Evolutionary conservation across 2,888 invertebrate genomes (phyloP), one percentile per base, ranked within the genome.

Genomic region (Troglohyphantes excavatus): DNA sequence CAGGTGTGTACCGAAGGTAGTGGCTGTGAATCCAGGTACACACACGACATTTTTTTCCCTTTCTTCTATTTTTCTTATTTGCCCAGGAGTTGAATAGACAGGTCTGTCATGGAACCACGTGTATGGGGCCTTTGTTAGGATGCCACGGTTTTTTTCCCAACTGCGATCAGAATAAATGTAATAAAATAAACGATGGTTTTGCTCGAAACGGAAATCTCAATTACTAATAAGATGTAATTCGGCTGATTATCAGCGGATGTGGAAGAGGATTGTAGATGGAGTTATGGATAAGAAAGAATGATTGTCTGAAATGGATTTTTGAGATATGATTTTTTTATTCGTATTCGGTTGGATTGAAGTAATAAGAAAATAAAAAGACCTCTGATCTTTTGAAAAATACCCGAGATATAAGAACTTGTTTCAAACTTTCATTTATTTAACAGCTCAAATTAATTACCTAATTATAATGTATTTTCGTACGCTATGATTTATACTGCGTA

Each of bases 1-100:
- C 85, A 86, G 85, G 85, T 86, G 85, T 86, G 67, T 78, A 68
- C 68, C 61, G 59, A 78, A 86, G 85, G 85, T 61, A 78, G 76
- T 68, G 85, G 70, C 78, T 63, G 78, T 19, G 65, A 83, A 83
- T 73, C 73, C 46, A 27, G 63, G 83, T 63, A 63, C 83, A 43
- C 39, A 72, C 33, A 23, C 13, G 2, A 23, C 19, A 43, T 73
- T 79, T 83, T 83, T 11, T 63, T n/a, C n/a, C n/a, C n/a, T n/a
- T n/a, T 72, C 53, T 65, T 73, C 59, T 78, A 26, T 39, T 19
- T 26, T 75, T 59, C 21, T 29, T 78, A 59, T 86, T 86, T 86
- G 39, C 27, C 2, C 76, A 86, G 70, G 68, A 26, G 78, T 53
- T 19, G 27, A 68, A n/a, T 70, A 61, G 79, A 29, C 67, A 26